Evolutionary conservation across 1,140 invertebrate genomes (phyloP), one percentile per base, ranked within the genome.

Genomic region (Halictus rubicundus): DNA sequence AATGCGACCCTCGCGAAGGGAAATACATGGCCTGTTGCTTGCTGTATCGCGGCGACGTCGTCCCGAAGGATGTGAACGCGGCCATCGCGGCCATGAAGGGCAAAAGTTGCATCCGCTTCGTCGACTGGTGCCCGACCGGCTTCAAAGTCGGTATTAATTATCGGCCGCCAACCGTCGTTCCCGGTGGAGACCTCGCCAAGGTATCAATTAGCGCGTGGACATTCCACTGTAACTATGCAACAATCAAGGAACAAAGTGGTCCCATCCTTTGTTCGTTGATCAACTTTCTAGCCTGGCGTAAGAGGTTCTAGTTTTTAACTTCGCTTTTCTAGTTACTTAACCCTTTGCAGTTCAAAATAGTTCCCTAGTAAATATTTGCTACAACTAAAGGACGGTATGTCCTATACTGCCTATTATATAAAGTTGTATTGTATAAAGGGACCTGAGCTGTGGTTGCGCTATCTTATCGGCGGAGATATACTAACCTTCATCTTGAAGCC

Each of bases 91-190:
- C 84, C 0, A 86, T 87, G 84, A 87, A 87, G 63, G 82, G 70
- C 19, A 87, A 86, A 54, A 86, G 84, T 37, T 83, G 74, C 16
- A 87, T 87, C 27, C 81, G 81, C 1, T 96, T 96, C 70, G 96
- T 96, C 12, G 95, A 96, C 83, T 96, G 95, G 95, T 96, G 95
- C 88, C 95, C 95, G 9, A 95, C 95, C 32, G 95, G 95, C 4
- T 96, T 96, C 85, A 96, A 96, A 92, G 96, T 96, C 76, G 94
- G 94, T 63, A 95, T 96, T 74, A 96, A 96, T 91, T 95, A 96
- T 90, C 95, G 96, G 88, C 96, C 96, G 54, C 96, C 96, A 7
- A 94, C 95, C 21, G 95, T 96, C 12, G 96, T 97, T 0, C 96
- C 85, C 9, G 81, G 84, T 12, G 85, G 85, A 14, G 85, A 87